Percentiles rank a stretch among this genome's conserved stretches.
Conservation (phyloP, 2,797 vertebrate species). For the Sarcophilus harrisii region DNA sequence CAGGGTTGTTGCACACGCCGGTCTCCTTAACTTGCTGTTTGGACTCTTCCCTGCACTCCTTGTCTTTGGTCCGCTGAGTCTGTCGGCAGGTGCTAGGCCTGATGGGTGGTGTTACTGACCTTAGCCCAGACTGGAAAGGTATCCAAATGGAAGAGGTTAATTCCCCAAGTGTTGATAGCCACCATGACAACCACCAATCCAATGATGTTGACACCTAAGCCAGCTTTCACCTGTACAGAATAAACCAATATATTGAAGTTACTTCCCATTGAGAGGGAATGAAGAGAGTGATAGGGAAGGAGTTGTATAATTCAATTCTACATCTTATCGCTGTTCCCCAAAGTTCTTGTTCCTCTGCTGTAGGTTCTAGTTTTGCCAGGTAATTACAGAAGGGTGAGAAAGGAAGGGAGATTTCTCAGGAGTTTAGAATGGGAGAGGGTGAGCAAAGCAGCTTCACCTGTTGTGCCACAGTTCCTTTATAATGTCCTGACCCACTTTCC, state of each 20-base stretch:
- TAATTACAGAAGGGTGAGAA: background rate
- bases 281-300: background rate
- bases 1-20: background rate
- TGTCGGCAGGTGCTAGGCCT: conserved; percentile 66
- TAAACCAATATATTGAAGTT: conserved; percentile 47
- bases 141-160: conserved; percentile 93
- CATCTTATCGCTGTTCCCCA: background rate
- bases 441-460: background rate
- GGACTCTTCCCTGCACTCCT: background rate
- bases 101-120: conserved; percentile 88
- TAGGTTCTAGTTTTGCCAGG: background rate
- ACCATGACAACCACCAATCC: conserved; percentile 95
- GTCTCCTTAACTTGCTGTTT: background rate
- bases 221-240: conserved; percentile 93
- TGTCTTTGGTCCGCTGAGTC: conserved; percentile 51
- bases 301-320: background rate
- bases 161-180: conserved; percentile 97
- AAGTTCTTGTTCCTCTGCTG: background rate
- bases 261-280: background rate
- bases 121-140: conserved; percentile 94
- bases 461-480: too few species aligned
- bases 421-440: background rate
- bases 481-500: too few species aligned
- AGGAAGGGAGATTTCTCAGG: background rate
- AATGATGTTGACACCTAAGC: conserved; percentile 97